These are phyloP conservation scores for Leptinotarsa texana DNA, from an alignment of 1,140 invertebrate species.

Conservation along the genomic window DNA sequence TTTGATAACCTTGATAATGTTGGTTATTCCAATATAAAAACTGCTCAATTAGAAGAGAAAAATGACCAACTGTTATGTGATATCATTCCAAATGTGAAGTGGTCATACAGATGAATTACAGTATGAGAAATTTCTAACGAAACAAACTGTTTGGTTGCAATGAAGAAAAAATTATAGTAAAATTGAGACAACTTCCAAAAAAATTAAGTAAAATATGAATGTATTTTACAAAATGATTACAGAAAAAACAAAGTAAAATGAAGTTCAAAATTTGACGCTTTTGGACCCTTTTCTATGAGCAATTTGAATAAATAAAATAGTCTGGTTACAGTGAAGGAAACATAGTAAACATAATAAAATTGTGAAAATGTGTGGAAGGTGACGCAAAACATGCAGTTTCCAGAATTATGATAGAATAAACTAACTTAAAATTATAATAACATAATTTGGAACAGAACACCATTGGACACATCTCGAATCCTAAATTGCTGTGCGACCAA, in stretches of 20 bases:
- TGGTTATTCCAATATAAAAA: not conserved
- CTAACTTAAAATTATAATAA: not conserved
- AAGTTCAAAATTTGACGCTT: too few species aligned
- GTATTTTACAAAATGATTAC: too few species aligned
- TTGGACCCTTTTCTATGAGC: too few species aligned
- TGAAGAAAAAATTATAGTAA: not conserved
- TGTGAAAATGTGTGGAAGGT: not conserved
- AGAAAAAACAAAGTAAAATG: too few species aligned
- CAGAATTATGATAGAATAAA: not conserved
- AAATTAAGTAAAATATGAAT: too few species aligned
- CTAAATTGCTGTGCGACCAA: not conserved
- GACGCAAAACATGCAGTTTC: not conserved
- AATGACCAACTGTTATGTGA: not conserved
- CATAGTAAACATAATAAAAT: not conserved
- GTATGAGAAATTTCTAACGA: constrained; percentile 4
- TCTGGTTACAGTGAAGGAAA: too few species aligned
- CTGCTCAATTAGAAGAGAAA: not conserved
- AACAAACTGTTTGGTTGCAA: not conserved
- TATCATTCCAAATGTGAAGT: not conserved
- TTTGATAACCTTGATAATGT: not conserved
- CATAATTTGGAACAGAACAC: not conserved
- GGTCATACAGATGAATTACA: not conserved
- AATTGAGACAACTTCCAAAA: not conserved
- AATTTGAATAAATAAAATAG: too few species aligned
- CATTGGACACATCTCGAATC: not conserved